A percentile compares a stretch with the other conserved stretches of the same genome.
Conservation (phyloP, 2,113 vertebrate genomes). For the Setophaga coronata region DNA sequence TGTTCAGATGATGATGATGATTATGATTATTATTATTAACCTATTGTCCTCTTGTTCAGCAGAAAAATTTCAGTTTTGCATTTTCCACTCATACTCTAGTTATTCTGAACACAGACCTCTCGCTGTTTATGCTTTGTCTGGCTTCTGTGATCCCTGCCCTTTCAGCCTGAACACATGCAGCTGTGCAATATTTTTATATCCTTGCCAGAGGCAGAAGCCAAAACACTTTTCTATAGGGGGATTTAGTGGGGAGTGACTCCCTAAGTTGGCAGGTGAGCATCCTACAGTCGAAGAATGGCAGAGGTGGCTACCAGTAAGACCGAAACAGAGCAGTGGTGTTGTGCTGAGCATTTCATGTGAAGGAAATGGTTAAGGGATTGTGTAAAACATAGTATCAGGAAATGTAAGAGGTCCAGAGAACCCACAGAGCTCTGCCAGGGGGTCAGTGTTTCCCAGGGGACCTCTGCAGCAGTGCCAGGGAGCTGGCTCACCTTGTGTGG, state of each 20-base stretch:
- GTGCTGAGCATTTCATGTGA: background rate
- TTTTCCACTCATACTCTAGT: background rate
- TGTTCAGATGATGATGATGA: background rate
- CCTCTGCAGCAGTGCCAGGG: rapidly evolving
- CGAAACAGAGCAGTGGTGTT: background rate
- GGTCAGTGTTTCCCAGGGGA: background rate
- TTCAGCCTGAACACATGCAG: background rate
- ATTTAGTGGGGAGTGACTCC: background rate
- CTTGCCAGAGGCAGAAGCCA: background rate
- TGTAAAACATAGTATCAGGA: background rate
- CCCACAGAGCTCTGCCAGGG: background rate
- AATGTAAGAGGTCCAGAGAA: background rate
- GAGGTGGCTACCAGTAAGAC: background rate
- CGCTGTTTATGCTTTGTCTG: background rate
- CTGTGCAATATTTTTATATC: background rate
- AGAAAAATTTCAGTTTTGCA: background rate
- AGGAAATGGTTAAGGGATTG: background rate
- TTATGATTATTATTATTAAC: background rate
- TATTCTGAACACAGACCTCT: background rate
- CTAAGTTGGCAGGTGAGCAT: background rate
- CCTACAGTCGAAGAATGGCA: rapidly evolving
- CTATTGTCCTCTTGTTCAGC: background rate
- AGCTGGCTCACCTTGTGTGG: rapidly evolving
- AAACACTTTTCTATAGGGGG: background rate
- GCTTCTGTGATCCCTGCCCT: background rate